Conservation (phyloP, 2,113 vertebrate genomes). For the Corythoichthys haematopterus region DNA sequence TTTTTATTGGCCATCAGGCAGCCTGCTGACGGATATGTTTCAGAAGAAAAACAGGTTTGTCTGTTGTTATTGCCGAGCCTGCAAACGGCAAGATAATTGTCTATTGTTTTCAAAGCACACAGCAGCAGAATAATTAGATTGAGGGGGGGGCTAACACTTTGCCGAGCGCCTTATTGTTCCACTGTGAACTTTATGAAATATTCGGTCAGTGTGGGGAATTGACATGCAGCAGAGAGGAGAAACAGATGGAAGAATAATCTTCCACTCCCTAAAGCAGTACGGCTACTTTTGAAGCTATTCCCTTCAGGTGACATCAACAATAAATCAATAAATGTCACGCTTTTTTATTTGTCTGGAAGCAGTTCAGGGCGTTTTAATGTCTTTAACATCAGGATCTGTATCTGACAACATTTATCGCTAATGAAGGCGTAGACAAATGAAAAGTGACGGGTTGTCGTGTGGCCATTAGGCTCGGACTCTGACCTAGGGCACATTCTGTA, state of each 20-base stretch:
- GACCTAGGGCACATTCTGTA: constrained; percentile 33
- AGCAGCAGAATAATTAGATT: constrained; percentile 63
- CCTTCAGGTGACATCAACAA: constrained; percentile 63
- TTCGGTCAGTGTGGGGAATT: constrained; percentile 45
- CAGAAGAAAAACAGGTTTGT: constrained; percentile 61
- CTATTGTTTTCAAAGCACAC: constrained; percentile 57
- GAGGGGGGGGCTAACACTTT: constrained; percentile 44
- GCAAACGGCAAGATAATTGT: constrained; percentile 59
- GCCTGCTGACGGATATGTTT: constrained; percentile 59
- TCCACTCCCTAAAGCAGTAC: constrained; percentile 31
- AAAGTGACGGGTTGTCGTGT: constrained; percentile 60
- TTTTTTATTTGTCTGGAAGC: constrained; percentile 13
- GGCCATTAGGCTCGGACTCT: constrained; percentile 40
- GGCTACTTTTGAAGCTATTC: constrained; percentile 55
- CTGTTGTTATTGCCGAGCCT: constrained; percentile 57
- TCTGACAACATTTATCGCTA: constrained; percentile 48
- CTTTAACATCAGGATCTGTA: constrained; percentile 19
- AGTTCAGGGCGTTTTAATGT: constrained; percentile 21
- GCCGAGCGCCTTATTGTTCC: constrained; percentile 65
- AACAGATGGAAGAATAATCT: constrained; percentile 60
- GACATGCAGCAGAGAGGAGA: constrained; percentile 34
- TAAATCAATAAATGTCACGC: constrained; percentile 34
- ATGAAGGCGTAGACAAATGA: constrained; percentile 50
- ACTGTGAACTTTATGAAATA: constrained; percentile 69
- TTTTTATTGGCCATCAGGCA: constrained; percentile 49